Conservation (phyloP, 2,797 vertebrate genomes). For the Enteromius anoplus region DNA sequence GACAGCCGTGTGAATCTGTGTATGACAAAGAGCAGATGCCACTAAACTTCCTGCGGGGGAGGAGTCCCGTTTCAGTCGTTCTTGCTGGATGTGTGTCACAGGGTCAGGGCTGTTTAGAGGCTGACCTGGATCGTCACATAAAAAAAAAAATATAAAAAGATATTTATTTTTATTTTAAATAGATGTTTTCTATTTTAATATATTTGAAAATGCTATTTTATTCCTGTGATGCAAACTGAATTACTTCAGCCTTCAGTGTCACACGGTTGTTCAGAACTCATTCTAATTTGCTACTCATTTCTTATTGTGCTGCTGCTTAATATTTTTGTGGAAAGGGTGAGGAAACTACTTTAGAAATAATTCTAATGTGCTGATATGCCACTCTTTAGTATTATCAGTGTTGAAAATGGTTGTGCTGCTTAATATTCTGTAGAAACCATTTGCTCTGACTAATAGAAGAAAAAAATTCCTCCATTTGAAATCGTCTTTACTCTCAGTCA, state of each 20-base stretch:
- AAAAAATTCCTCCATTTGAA: neutral
- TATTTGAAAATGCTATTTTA: neutral
- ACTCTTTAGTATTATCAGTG: neutral
- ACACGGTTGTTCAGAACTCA: neutral
- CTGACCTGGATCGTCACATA: slow-evolving; percentile 15
- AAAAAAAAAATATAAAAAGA: neutral
- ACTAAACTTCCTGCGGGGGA: slow-evolving; percentile 53
- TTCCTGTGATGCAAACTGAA: neutral
- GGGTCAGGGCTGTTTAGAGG: slow-evolving; percentile 27
- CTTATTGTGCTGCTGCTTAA: too few species aligned
- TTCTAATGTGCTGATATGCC: neutral
- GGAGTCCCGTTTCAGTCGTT: slow-evolving; percentile 49
- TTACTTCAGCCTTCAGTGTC: neutral
- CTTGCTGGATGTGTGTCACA: slow-evolving; percentile 48
- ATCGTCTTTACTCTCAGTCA: too few species aligned
- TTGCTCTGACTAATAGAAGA: neutral
- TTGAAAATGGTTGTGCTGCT: neutral
- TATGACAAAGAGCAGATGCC: slow-evolving; percentile 56
- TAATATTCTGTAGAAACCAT: neutral
- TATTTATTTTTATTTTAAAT: neutral
- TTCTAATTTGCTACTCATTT: neutral
- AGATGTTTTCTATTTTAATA: neutral
- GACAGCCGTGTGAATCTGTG: slow-evolving; percentile 53
- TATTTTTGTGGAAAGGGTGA: too few species aligned
- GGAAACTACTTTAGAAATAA: neutral